phyloP scores from a whole-genome alignment of 2,113 vertebrate genomes.

The Oenanthe oenanthe region DNA sequence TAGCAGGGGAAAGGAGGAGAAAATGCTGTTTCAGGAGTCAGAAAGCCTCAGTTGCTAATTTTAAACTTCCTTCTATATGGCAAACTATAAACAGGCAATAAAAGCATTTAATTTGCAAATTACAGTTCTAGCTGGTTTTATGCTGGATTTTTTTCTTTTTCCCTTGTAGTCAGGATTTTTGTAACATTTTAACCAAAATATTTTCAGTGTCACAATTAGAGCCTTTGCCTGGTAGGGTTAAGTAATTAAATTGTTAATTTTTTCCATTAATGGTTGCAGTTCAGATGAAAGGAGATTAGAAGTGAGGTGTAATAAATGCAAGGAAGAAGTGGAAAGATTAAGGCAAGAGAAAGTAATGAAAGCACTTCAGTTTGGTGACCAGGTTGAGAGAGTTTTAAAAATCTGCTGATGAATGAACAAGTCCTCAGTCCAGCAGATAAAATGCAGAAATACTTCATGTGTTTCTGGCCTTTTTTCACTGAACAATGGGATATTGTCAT shows the following conservation, averaged over 20 bases:
- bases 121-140: not conserved
- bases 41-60: not conserved
- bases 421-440: not conserved
- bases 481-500: not conserved
- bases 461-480: not conserved
- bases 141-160: not conserved
- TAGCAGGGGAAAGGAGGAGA: not conserved
- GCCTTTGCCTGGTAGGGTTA: not conserved
- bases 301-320: not conserved
- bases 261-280: not conserved
- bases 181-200: not conserved
- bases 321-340: not conserved
- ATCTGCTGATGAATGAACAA: not conserved
- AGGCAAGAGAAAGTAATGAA: not conserved
- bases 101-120: not conserved
- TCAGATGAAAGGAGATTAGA: not conserved
- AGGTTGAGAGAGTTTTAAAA: not conserved
- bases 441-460: not conserved
- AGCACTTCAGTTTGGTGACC: not conserved
- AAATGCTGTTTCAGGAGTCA: conserved; percentile 24
- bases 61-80: not conserved
- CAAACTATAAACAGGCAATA: not conserved
- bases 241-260: not conserved
- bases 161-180: not conserved
- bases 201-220: not conserved